Percentiles rank a stretch among this genome's conserved stretches.
phyloP scores from a whole-genome alignment of 2,797 vertebrate genomes.

The Pteronotus mesoamericanus region DNA sequence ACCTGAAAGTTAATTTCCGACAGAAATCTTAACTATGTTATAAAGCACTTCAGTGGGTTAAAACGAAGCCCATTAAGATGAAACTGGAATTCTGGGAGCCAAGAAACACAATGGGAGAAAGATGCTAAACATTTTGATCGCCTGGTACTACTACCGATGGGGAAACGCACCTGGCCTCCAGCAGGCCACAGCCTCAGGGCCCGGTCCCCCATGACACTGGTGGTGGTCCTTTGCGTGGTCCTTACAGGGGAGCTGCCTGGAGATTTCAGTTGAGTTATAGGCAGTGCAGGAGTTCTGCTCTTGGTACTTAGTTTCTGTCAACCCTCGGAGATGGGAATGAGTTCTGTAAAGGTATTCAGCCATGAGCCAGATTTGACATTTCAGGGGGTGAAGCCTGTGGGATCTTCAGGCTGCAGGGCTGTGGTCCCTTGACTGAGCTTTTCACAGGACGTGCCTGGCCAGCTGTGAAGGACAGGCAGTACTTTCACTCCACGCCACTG shows the following conservation, averaged over 20 bases:
- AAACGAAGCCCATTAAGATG: constrained; percentile 34
- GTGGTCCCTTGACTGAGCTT: background rate
- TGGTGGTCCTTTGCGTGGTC: background rate
- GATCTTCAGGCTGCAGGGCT: background rate
- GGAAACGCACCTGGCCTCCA: background rate
- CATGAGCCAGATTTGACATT: background rate
- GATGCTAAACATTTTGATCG: background rate
- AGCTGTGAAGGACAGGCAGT: background rate
- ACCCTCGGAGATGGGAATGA: background rate
- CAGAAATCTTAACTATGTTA: background rate
- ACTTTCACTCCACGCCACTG: background rate
- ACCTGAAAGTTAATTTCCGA: constrained; percentile 5
- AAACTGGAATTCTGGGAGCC: background rate
- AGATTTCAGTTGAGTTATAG: background rate
- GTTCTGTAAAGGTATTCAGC: background rate
- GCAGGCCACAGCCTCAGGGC: background rate
- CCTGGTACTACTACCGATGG: background rate
- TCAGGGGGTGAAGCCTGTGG: background rate
- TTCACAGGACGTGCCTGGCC: background rate
- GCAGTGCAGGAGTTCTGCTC: background rate
- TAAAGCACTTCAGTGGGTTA: background rate
- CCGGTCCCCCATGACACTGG: too few relatives aligned
- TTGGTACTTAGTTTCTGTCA: background rate
- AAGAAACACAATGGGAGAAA: background rate
- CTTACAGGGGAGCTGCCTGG: background rate